phyloP scores from a whole-genome alignment of 2,797 vertebrate genomes.

The Lycodopsis pacificus region DNA sequence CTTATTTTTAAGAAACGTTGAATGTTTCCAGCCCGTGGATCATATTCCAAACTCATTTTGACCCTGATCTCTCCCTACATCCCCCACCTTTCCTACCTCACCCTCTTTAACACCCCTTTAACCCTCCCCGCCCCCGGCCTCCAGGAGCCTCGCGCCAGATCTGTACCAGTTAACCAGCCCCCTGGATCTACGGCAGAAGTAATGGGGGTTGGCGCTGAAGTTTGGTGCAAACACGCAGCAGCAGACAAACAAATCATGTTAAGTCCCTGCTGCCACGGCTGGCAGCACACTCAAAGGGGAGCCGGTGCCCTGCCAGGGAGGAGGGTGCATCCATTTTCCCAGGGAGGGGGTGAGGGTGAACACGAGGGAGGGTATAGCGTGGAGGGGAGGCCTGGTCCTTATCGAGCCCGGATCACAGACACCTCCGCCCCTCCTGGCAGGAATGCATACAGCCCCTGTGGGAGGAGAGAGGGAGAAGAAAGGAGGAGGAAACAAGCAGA shows the following conservation, averaged over 20 bases:
- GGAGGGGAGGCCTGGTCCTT: conserved; percentile 75
- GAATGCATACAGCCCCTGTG: conserved; percentile 79
- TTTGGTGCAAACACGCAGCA: conserved; percentile 75
- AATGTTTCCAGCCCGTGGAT: conserved; percentile 69
- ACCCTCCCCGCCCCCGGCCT: conserved; percentile 42
- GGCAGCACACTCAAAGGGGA: conserved; percentile 75
- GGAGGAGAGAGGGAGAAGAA: conserved; percentile 70
- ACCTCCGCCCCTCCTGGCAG: conserved; percentile 86
- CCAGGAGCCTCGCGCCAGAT: conserved; percentile 58
- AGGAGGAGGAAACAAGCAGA: conserved; percentile 74
- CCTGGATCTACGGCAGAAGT: conserved; percentile 59
- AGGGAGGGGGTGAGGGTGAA: conserved; percentile 79
- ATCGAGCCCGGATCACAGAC: conserved; percentile 77
- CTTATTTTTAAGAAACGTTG: conserved; percentile 63
- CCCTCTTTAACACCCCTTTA: conserved; percentile 69
- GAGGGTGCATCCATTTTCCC: conserved; percentile 78
- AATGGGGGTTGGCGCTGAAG: conserved; percentile 63
- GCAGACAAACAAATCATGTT: conserved; percentile 81
- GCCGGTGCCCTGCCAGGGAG: conserved; percentile 73
- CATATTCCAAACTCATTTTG: conserved; percentile 67
- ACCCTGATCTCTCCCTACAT: conserved; percentile 45
- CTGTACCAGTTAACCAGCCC: conserved; percentile 64
- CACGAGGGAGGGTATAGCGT: conserved; percentile 57
- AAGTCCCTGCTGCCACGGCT: conserved; percentile 78
- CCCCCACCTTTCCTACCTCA: conserved; percentile 48